Conservation (phyloP, 2,888 invertebrate genomes). For the Cephus runcator region DNA sequence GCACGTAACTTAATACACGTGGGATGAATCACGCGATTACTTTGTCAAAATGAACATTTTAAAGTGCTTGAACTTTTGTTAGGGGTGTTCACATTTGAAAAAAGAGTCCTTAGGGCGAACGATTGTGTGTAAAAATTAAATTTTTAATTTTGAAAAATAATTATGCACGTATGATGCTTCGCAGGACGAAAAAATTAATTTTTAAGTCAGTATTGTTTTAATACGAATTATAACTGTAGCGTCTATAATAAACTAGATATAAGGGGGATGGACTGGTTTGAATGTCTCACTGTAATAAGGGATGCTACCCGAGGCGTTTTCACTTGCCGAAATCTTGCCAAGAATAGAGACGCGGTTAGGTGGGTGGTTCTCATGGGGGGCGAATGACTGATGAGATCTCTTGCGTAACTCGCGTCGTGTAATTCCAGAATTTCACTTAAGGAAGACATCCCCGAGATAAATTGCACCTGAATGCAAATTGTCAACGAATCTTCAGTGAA, state of each 20-base stretch:
- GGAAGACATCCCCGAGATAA: conserved; percentile 40
- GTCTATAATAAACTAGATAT: neutral
- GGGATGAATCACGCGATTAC: neutral
- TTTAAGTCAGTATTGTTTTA: neutral
- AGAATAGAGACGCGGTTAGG: conserved; percentile 1
- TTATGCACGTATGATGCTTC: too few species aligned
- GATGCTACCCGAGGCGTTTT: neutral
- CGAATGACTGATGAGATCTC: conserved; percentile 46
- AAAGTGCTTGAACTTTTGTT: neutral
- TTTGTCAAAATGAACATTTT: neutral
- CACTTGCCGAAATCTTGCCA: neutral
- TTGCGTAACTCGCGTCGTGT: conserved; percentile 23
- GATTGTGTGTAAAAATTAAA: neutral
- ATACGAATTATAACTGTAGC: neutral
- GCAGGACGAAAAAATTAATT: neutral
- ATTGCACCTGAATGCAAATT: conserved; percentile 49
- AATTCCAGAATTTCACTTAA: conserved; percentile 46
- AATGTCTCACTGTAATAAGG: neutral
- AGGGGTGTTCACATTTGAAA: neutral
- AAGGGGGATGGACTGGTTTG: neutral
- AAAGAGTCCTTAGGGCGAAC: neutral
- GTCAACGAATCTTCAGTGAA: conserved; percentile 36
- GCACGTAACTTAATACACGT: neutral
- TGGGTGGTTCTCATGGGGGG: conserved; percentile 36
- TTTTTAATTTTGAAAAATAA: neutral